A percentile compares a stretch with the other conserved stretches of the same genome.
These are phyloP conservation scores for Columba livia DNA, from an alignment of 2,113 vertebrate genomes.

Conservation along the genomic window DNA sequence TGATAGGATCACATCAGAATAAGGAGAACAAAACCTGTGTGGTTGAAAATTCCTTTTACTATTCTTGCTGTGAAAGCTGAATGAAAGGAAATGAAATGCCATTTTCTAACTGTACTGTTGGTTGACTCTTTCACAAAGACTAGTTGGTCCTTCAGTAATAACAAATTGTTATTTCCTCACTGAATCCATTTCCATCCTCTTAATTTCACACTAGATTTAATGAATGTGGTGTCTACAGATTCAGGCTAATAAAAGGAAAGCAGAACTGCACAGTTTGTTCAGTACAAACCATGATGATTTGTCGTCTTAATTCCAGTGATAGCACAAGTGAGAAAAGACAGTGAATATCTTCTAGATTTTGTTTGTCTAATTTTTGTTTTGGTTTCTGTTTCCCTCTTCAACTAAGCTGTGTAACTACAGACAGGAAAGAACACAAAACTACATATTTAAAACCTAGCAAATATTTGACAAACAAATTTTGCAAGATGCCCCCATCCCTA, in stretches of 20 bases:
- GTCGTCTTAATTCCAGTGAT: not conserved
- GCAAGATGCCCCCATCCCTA: not conserved
- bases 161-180: not conserved
- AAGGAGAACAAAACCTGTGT: not conserved
- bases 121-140: not conserved
- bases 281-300: not conserved
- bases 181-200: not conserved
- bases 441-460: not conserved
- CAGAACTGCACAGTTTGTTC: not conserved
- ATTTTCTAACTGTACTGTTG: not conserved
- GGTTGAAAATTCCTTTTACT: not conserved
- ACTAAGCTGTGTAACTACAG: not conserved
- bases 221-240: not conserved
- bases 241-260: not conserved
- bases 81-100: not conserved
- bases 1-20: not conserved
- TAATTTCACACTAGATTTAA: not conserved
- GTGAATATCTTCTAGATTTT: not conserved
- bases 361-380: not conserved
- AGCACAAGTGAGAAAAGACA: not conserved
- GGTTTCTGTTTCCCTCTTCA: accelerated
- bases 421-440: not conserved
- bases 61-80: not conserved
- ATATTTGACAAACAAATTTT: not conserved
- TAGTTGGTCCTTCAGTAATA: not conserved